These are phyloP conservation scores for Oreortyx pictus DNA, from an alignment of 2,797 vertebrate genomes.

Conservation along the genomic window DNA sequence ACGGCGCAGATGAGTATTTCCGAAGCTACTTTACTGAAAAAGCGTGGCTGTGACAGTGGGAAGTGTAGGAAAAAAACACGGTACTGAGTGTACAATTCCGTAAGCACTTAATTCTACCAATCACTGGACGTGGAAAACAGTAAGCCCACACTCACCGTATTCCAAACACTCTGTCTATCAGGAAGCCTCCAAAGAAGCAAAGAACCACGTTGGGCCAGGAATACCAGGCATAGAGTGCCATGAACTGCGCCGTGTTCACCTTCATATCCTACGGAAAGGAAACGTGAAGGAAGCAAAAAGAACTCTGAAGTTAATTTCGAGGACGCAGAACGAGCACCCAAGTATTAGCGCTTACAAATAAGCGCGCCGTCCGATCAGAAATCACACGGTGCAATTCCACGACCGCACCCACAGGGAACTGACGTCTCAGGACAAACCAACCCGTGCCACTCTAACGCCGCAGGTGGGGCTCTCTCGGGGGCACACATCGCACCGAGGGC, in stretches of 20 bases:
- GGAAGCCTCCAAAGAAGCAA: conserved; percentile 96
- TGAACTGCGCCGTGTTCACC: conserved; percentile 90
- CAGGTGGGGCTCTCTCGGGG: too few species aligned
- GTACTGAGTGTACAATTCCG: background rate
- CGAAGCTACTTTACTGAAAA: background rate
- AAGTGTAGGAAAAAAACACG: background rate
- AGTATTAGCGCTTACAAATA: accelerated
- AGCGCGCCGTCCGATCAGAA: background rate
- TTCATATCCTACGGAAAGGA: conserved; percentile 85
- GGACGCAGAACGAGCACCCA: accelerated
- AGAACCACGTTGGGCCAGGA: conserved; percentile 98
- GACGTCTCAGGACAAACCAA: background rate
- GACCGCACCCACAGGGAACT: background rate
- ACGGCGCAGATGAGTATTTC: accelerated
- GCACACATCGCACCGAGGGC: background rate
- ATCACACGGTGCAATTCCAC: background rate
- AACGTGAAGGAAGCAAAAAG: background rate
- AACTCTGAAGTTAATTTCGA: background rate
- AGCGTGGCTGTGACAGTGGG: accelerated
- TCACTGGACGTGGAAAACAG: accelerated
- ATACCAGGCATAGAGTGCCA: conserved; percentile 97
- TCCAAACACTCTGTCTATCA: conserved; percentile 95
- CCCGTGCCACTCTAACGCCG: background rate
- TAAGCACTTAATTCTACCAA: accelerated
- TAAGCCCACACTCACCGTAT: conserved; percentile 83